Conservation (phyloP, 1,140 invertebrate species). For the Lepidurus packardi region DNA sequence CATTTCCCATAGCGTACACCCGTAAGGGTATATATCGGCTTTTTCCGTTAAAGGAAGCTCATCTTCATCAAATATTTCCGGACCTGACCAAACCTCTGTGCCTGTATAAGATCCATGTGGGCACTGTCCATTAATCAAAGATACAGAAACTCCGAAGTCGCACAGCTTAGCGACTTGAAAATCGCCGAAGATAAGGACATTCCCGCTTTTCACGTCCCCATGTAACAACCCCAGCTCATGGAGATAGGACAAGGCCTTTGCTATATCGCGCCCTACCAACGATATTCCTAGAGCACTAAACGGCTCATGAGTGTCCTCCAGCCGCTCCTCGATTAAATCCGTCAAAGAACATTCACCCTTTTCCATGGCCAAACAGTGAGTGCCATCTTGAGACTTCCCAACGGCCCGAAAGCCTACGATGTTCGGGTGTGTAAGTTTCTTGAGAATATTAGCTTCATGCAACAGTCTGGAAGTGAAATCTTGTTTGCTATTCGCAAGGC, state of each 20-base stretch:
- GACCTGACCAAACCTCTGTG: conserved; percentile 69
- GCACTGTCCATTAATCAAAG: conserved; percentile 52
- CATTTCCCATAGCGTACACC: conserved; percentile 71
- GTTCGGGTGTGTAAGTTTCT: conserved; percentile 69
- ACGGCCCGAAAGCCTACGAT: conserved; percentile 70
- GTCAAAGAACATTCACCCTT: conserved; percentile 49
- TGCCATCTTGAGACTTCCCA: conserved; percentile 53
- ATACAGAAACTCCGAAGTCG: conserved; percentile 75
- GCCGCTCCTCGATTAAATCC: conserved; percentile 62
- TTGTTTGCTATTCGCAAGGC: conserved; percentile 28
- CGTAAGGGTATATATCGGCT: conserved; percentile 67
- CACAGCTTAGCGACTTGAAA: conserved; percentile 71
- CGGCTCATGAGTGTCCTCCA: conserved; percentile 54
- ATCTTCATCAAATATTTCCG: conserved; percentile 59
- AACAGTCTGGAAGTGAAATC: conserved; percentile 49
- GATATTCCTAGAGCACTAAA: conserved; percentile 58
- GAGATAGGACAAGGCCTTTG: conserved; percentile 68
- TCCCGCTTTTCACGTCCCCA: conserved; percentile 78
- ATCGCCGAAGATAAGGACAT: conserved; percentile 61
- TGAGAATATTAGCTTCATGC: conserved; percentile 63
- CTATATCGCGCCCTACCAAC: conserved; percentile 59
- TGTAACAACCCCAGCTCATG: conserved; percentile 68
- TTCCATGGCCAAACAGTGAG: conserved; percentile 48
- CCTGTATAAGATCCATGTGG: conserved; percentile 45
- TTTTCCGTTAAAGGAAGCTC: conserved; percentile 32